These are phyloP conservation scores for Xenopus petersii DNA, from an alignment of 2,797 vertebrate genomes.

Conservation along the genomic window DNA sequence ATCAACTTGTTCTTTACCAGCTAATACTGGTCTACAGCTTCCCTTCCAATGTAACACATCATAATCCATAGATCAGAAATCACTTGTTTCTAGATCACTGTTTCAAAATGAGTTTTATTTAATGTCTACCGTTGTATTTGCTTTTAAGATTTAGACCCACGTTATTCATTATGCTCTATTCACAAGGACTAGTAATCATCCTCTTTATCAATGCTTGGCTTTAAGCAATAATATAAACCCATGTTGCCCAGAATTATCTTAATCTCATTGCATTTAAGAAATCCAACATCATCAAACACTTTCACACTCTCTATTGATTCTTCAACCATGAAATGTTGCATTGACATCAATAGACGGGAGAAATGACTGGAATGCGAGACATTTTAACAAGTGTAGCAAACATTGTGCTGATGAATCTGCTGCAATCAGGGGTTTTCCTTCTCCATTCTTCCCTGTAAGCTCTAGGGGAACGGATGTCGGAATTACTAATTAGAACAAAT, in stretches of 20 bases:
- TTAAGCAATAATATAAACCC: slow-evolving; percentile 38
- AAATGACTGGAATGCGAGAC: slow-evolving; percentile 43
- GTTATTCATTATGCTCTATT: too few relatives aligned
- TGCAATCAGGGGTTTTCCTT: slow-evolving; percentile 16
- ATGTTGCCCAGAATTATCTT: slow-evolving; percentile 37
- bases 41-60: too few relatives aligned
- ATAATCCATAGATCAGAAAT: too few relatives aligned
- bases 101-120: too few relatives aligned
- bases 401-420: slow-evolving; percentile 38
- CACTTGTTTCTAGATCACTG: too few relatives aligned
- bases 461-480: slow-evolving; percentile 12
- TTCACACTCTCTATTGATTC: slow-evolving; percentile 37
- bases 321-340: slow-evolving; percentile 41
- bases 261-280: slow-evolving; percentile 23
- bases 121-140: too few relatives aligned
- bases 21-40: too few relatives aligned
- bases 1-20: too few relatives aligned
- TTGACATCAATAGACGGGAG: slow-evolving; percentile 38
- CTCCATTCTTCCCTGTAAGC: slow-evolving; percentile 38
- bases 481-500: slow-evolving; percentile 46
- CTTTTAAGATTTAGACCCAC: too few relatives aligned
- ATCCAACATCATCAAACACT: slow-evolving; percentile 4
- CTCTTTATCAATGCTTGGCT: slow-evolving; percentile 34
- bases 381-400: slow-evolving; percentile 35
- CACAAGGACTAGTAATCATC: too few relatives aligned